Conservation (phyloP, 2,888 invertebrate species). For the Hirtodrosophila histrioides region DNA sequence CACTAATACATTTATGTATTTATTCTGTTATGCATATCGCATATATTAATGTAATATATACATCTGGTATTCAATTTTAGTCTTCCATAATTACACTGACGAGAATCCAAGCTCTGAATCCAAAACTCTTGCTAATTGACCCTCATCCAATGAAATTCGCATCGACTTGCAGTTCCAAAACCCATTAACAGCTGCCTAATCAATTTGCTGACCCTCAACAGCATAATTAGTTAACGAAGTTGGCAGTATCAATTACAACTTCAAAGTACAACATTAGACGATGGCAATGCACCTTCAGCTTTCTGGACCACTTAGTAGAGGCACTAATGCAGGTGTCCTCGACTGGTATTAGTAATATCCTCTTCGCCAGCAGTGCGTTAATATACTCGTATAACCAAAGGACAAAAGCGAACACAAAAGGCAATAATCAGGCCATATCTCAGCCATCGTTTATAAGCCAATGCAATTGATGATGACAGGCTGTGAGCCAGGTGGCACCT, state of each 20-base stretch:
- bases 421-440: slow-evolving; percentile 14
- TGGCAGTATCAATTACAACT: slow-evolving; percentile 50
- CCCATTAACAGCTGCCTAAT: slow-evolving; percentile 38
- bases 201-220: slow-evolving; percentile 40
- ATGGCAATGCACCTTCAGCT: slow-evolving; percentile 17
- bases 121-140: slow-evolving; percentile 14
- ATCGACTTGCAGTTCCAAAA: slow-evolving; percentile 20
- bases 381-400: not conserved
- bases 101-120: not conserved
- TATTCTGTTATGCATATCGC: not conserved
- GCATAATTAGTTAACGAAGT: slow-evolving; percentile 53
- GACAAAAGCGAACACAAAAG: slow-evolving; percentile 21
- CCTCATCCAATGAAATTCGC: slow-evolving; percentile 31
- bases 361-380: not conserved
- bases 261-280: slow-evolving; percentile 8
- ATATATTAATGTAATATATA: not conserved
- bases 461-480: slow-evolving; percentile 36
- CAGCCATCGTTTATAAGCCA: slow-evolving; percentile 35
- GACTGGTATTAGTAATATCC: slow-evolving; percentile 20
- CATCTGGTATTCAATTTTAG: too few relatives aligned
- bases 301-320: too few relatives aligned
- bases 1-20: slow-evolving; percentile 1
- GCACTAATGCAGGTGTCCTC: slow-evolving; percentile 7
- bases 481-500: slow-evolving; percentile 4
- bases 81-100: too few relatives aligned